Percentiles rank a stretch among this genome's conserved stretches.
phyloP scores from a whole-genome alignment of 2,113 vertebrate genomes.

The Tricholaema leucomelas region DNA sequence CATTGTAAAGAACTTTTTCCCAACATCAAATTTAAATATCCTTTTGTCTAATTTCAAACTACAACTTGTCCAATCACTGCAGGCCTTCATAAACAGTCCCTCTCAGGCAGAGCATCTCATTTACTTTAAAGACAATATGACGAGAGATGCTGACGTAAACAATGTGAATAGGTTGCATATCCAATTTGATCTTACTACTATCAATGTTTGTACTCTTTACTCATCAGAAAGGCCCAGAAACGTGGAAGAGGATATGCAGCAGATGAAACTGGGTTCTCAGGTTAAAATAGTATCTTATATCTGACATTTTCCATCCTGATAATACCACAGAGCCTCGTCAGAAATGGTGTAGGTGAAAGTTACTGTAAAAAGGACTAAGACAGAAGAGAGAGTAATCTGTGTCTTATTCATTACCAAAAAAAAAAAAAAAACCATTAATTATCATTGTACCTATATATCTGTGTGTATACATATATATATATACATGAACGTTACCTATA shows the following conservation, averaged over 20 bases:
- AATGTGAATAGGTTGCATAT: background rate
- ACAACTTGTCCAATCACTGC: no score
- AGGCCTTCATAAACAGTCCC: no score
- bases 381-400: background rate
- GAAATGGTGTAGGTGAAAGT: background rate
- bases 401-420: background rate
- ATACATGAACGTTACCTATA: background rate
- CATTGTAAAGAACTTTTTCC: no score
- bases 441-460: no score
- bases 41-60: no score
- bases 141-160: background rate
- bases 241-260: background rate
- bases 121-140: background rate
- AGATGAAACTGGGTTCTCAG: background rate
- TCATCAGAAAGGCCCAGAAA: background rate
- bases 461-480: no score
- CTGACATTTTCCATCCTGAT: background rate
- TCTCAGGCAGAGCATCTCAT: background rate
- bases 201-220: background rate
- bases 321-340: background rate
- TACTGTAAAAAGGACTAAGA: rapidly evolving
- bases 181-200: background rate
- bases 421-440: background rate
- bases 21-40: no score
- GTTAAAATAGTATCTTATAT: background rate